These are phyloP conservation scores for Sebastes diaconus DNA, from an alignment of 2,797 vertebrate species.

Conservation along the genomic window DNA sequence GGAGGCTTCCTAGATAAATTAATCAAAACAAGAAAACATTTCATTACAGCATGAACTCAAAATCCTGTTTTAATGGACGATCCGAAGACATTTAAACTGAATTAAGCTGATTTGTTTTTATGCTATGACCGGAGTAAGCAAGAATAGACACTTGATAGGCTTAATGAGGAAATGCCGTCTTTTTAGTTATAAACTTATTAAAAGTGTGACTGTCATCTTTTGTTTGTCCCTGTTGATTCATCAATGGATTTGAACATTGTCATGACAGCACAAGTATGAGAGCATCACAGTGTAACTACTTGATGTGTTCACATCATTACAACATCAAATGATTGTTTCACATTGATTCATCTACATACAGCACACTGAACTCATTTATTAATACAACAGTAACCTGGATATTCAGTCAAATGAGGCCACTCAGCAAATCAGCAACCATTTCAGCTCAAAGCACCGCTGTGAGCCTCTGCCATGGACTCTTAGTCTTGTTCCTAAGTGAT, in stretches of 20 bases:
- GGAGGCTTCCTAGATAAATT: conserved; percentile 47
- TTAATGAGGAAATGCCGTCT: background rate
- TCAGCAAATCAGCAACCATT: background rate
- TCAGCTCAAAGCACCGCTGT: background rate
- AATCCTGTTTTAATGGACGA: conserved; percentile 11
- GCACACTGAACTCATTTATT: background rate
- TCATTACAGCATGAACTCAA: conserved; percentile 12
- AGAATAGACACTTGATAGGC: background rate
- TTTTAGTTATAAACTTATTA: background rate
- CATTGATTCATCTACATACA: background rate
- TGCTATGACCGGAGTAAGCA: background rate
- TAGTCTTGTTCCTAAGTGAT: background rate
- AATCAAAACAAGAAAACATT: conserved; percentile 28
- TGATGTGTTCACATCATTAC: background rate
- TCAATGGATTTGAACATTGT: background rate
- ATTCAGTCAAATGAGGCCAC: background rate
- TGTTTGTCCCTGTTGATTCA: background rate
- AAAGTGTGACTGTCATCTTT: background rate
- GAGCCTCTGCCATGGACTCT: background rate
- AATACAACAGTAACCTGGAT: background rate
- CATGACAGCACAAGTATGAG: background rate
- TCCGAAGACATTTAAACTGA: background rate
- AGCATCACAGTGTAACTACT: background rate
- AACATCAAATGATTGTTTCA: background rate
- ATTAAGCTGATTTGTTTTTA: background rate